Conservation (phyloP, 1,140 invertebrate species). For the Zaprionus tsacasi region DNA sequence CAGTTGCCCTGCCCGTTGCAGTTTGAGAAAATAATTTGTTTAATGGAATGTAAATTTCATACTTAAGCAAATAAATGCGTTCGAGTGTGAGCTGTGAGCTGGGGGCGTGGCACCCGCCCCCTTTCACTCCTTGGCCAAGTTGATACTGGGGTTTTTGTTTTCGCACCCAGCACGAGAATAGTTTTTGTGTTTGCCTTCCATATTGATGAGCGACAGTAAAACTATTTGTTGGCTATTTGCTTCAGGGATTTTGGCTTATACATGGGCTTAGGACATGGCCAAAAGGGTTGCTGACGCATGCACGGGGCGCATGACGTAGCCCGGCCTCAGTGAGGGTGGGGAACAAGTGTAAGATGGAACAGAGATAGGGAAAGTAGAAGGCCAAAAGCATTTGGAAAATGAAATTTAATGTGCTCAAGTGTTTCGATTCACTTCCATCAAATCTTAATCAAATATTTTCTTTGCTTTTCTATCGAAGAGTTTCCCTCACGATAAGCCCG, state of each 20-base stretch:
- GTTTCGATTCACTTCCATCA: not conserved
- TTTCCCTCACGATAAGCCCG: not conserved
- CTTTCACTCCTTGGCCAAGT: slow-evolving; percentile 15
- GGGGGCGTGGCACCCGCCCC: slow-evolving; percentile 27
- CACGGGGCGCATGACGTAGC: slow-evolving; percentile 22
- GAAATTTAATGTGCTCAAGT: slow-evolving; percentile 21
- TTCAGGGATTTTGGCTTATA: slow-evolving; percentile 34
- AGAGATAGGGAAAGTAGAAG: not conserved
- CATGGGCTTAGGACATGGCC: not conserved
- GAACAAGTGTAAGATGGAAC: not conserved
- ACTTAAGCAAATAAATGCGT: slow-evolving; percentile 77
- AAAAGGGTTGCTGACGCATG: slow-evolving; percentile 21
- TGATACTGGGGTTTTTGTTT: slow-evolving; percentile 37
- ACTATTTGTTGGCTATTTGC: slow-evolving; percentile 51
- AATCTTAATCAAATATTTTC: not conserved
- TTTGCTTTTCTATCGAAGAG: not conserved
- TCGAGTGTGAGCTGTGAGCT: slow-evolving; percentile 49
- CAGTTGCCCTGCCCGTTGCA: slow-evolving; percentile 28
- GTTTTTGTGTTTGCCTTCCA: slow-evolving; percentile 40
- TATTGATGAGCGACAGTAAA: slow-evolving; percentile 43
- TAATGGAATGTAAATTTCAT: slow-evolving; percentile 82
- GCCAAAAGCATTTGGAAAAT: slow-evolving; percentile 16
- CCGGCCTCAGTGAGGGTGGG: not conserved
- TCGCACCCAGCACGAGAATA: slow-evolving; percentile 31
- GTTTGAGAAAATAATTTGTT: slow-evolving; percentile 79